Evolutionary conservation across 2,797 vertebrate genomes (phyloP).

Genomic region (Macropodus opercularis): DNA sequence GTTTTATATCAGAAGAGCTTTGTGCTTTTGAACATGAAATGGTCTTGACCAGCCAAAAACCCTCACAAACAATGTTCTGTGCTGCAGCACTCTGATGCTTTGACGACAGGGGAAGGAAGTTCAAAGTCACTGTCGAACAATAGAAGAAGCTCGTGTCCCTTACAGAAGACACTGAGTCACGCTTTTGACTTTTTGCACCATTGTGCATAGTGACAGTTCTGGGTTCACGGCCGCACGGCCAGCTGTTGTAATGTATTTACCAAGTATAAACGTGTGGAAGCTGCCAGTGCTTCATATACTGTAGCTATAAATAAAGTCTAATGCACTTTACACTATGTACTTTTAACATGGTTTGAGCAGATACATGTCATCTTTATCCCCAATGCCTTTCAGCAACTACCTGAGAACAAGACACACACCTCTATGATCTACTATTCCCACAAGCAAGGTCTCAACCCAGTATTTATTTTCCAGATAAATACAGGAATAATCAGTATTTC

Average conservation of each 20-base stretch:
- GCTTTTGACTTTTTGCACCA: constrained; percentile 33
- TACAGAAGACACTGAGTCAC: constrained; percentile 17
- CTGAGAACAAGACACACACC: constrained; percentile 6
- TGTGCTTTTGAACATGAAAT: too few relatives aligned
- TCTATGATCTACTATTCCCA: neutral
- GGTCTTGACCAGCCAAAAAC: neutral
- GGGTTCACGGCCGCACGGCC: constrained; percentile 34
- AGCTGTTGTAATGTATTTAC: constrained; percentile 4
- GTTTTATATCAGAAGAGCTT: neutral
- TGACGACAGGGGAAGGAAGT: constrained; percentile 15
- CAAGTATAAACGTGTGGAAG: neutral
- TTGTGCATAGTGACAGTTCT: constrained; percentile 42
- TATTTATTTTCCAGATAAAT: neutral
- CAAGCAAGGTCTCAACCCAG: neutral
- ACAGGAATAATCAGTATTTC: neutral
- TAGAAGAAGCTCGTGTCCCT: constrained; percentile 7
- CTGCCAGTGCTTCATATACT: neutral
- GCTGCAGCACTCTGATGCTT: constrained; percentile 14
- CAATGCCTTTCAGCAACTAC: neutral
- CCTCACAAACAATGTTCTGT: neutral
- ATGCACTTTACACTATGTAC: constrained; percentile 12
- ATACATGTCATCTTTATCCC: too few relatives aligned
- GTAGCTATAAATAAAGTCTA: constrained; percentile 38
- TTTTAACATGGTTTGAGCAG: constrained; percentile 23
- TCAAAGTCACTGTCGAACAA: constrained; percentile 11